These are phyloP conservation scores for Helleia helle DNA, from an alignment of 2,888 invertebrate genomes.

Conservation along the genomic window DNA sequence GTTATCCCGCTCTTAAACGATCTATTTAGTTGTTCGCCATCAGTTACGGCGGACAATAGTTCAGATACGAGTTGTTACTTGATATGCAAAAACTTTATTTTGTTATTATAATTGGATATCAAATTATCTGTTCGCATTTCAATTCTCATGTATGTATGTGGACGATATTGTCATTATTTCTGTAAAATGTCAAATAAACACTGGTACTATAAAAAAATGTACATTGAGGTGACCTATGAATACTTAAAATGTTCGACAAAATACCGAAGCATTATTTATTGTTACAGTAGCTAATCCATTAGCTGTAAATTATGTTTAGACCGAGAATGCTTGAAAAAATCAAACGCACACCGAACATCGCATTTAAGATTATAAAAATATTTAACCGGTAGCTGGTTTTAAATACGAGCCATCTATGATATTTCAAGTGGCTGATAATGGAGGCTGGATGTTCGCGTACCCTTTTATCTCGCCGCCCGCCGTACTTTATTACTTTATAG, in stretches of 20 bases:
- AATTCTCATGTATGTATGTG: background rate
- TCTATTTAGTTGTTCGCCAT: slow-evolving; percentile 63
- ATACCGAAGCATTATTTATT: slow-evolving; percentile 4
- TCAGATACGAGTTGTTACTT: slow-evolving; percentile 15
- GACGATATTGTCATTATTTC: background rate
- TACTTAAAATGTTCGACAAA: slow-evolving; percentile 5
- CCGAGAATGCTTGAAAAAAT: slow-evolving; percentile 8
- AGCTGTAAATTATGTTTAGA: slow-evolving; percentile 1
- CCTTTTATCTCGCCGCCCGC: slow-evolving; percentile 56
- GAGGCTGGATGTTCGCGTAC: slow-evolving; percentile 48
- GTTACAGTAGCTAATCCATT: slow-evolving; percentile 8
- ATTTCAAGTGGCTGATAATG: slow-evolving; percentile 54
- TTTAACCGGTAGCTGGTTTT: slow-evolving; percentile 53
- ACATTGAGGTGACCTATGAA: too few relatives aligned
- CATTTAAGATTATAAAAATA: slow-evolving; percentile 23
- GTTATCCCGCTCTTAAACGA: slow-evolving; percentile 59
- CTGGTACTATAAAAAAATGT: too few relatives aligned
- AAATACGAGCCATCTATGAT: slow-evolving; percentile 45
- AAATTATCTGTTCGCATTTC: slow-evolving; percentile 3
- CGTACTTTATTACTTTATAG: slow-evolving; percentile 42
- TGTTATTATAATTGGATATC: slow-evolving; percentile 8
- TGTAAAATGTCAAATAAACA: too few relatives aligned
- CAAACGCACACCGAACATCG: slow-evolving; percentile 6
- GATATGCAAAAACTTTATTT: slow-evolving; percentile 5
- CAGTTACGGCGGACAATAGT: slow-evolving; percentile 50